Percentiles rank a stretch among this genome's conserved stretches.
These are phyloP conservation scores for Lutjanus argentimaculatus DNA, from an alignment of 2,797 vertebrate species.

Conservation along the genomic window DNA sequence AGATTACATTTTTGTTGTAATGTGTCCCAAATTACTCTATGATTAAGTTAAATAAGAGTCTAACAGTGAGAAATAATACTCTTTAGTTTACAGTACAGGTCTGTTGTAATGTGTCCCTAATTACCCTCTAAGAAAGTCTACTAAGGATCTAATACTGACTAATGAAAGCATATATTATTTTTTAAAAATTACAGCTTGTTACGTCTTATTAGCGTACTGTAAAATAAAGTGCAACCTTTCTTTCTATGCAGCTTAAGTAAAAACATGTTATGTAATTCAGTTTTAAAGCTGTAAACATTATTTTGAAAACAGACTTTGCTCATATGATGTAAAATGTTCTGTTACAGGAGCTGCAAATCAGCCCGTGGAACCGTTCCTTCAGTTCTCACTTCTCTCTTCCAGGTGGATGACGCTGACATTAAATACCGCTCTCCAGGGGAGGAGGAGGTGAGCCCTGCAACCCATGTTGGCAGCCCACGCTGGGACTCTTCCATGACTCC, in stretches of 20 bases:
- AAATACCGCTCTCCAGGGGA: slow-evolving; percentile 78
- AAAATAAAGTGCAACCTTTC: no score
- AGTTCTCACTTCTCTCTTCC: slow-evolving; percentile 48
- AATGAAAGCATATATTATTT: no score
- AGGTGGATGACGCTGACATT: slow-evolving; percentile 87
- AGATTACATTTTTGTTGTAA: no score
- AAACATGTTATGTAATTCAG: background rate
- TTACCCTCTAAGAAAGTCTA: no score
- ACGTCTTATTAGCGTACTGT: no score
- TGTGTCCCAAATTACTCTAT: no score
- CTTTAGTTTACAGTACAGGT: no score
- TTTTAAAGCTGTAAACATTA: slow-evolving; percentile 1
- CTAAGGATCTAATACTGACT: no score
- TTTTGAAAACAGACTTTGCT: background rate
- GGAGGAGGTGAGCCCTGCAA: slow-evolving; percentile 57
- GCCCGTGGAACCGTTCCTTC: background rate
- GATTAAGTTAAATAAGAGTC: no score
- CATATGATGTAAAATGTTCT: slow-evolving; percentile 16
- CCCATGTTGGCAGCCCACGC: slow-evolving; percentile 68
- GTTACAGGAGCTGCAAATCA: slow-evolving; percentile 11
- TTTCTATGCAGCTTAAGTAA: background rate
- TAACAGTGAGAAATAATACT: no score
- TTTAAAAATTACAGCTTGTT: no score
- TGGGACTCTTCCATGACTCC: slow-evolving; percentile 65
- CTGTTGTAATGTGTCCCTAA: no score